Evolutionary conservation across 2,113 vertebrate genomes (phyloP), one percentile per base, ranked within the genome.

Genomic region (Anoura caudifer): DNA sequence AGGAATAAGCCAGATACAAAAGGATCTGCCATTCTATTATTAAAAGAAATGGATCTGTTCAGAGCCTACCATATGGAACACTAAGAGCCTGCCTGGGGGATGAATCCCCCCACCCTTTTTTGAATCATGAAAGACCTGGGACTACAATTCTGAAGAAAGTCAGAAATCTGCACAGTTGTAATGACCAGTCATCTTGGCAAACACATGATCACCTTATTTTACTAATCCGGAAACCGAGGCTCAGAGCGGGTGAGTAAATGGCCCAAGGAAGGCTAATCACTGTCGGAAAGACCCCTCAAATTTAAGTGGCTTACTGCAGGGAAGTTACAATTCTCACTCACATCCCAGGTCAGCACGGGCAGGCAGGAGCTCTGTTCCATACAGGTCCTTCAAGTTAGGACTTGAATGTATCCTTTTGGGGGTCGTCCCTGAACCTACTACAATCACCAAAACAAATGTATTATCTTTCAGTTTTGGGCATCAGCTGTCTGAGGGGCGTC

Each of bases 11-110:
- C 89, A 77, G 63, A 88, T 82, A 93, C 16, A 81, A 82, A 95
- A 81, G 86, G 85, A 54, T 94, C 45, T 97, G 52, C 75, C 93
- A 45, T 89, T 98, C 75, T 0, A 0, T 94, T 97, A 96, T 88
- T 93, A 85, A 96, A 97, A 91, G 76, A 90, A 73, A 92, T 95
- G 86, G 92, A 97, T 92, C 86, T 93, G 17, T 81, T 95, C 65
- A 69, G 93, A 87, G 54, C 38, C 56, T 90, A 97, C 54, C 3
- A 7, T 43, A 82, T 20, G 20, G 69, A 84, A 92, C 36, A n/a
- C 45, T 67, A 52, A 95, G 11, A 73, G 47, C 31, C 15, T 0
- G 2, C 8, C 59, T 19, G 22, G 52, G 72, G 38, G 73, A 31
- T 54, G n/a, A 31, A 28, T 41, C 45, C 75, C 41, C 19, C 24